These are phyloP conservation scores for Crotalus viridis DNA, from an alignment of 2,113 vertebrate species.

Conservation along the genomic window DNA sequence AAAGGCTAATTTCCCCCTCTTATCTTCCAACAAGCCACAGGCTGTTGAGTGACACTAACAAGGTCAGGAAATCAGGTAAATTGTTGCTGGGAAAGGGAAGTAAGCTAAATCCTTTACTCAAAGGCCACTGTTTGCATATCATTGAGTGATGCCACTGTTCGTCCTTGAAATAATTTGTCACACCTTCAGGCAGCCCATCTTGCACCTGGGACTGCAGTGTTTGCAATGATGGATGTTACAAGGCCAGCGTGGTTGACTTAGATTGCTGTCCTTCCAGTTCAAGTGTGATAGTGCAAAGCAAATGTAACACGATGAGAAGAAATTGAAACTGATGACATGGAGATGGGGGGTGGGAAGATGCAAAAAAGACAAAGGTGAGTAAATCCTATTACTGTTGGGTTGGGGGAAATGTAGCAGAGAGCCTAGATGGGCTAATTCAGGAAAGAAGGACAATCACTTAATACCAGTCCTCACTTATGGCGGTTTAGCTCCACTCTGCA, in stretches of 20 bases:
- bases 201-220: not conserved
- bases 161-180: not conserved
- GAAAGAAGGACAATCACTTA: not conserved
- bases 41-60: not conserved
- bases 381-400: not conserved
- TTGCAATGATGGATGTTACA: not conserved
- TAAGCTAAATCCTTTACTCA: not conserved
- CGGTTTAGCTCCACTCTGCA: not conserved
- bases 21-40: not conserved
- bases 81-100: not conserved
- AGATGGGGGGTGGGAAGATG: not conserved
- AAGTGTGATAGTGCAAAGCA: not conserved
- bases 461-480: not conserved
- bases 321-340: not conserved
- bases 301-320: not conserved
- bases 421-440: not conserved
- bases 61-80: not conserved
- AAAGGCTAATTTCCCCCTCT: not conserved
- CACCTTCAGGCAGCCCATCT: not conserved
- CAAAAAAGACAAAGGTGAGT: not conserved
- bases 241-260: not conserved
- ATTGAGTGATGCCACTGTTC: not conserved
- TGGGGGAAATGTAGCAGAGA: not conserved
- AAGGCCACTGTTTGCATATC: not conserved
- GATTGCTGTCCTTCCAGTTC: not conserved